Conservation (phyloP, 2,797 vertebrate species). For the Notolabrus celidotus region DNA sequence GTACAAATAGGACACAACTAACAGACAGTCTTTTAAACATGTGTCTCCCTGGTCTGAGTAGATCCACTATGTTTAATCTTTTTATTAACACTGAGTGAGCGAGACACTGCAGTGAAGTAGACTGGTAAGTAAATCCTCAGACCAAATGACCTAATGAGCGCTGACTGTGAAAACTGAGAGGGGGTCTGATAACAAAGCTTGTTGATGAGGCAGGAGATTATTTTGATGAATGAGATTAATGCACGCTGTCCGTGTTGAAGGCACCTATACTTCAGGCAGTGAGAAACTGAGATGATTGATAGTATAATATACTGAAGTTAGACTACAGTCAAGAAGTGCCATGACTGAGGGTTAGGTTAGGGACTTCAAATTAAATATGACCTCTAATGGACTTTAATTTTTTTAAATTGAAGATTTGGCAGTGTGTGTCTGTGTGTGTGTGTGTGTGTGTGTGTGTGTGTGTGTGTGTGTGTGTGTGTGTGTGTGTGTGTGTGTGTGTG, state of each 20-base stretch:
- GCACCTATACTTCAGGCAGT: background rate
- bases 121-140: background rate
- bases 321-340: slow-evolving; percentile 6
- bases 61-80: background rate
- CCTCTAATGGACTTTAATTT: background rate
- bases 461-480: too few relatives aligned
- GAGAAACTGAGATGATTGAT: slow-evolving; percentile 25
- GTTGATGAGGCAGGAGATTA: background rate
- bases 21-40: background rate
- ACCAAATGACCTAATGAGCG: background rate
- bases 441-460: too few relatives aligned
- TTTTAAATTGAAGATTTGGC: too few relatives aligned
- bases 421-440: too few relatives aligned
- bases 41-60: background rate
- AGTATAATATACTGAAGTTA: slow-evolving; percentile 3
- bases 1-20: background rate
- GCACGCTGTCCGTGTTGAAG: background rate
- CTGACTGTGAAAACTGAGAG: background rate
- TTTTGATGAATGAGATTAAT: slow-evolving; percentile 4
- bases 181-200: slow-evolving; percentile 8
- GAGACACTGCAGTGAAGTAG: slow-evolving; percentile 1
- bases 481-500: too few relatives aligned
- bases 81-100: background rate
- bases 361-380: slow-evolving; percentile 14
- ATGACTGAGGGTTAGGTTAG: too few relatives aligned